These are phyloP conservation scores for Tribolium freemani DNA, from an alignment of 2,888 invertebrate genomes.

Conservation along the genomic window DNA sequence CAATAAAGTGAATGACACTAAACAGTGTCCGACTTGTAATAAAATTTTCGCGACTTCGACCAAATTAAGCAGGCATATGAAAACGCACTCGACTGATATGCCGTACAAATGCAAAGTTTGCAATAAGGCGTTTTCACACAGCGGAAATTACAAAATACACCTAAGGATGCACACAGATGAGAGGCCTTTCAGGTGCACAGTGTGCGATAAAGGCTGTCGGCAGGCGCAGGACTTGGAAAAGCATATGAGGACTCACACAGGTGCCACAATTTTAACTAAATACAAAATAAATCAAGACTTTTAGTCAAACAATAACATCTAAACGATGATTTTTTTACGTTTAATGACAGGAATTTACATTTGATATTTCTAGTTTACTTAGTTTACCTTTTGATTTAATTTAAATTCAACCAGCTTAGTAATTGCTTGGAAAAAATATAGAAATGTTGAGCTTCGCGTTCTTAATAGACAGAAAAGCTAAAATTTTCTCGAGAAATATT, in stretches of 20 bases:
- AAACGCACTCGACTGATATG: slow-evolving; percentile 66
- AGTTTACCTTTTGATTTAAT: no score
- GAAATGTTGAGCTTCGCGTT: no score
- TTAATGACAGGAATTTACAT: no score
- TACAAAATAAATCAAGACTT: no score
- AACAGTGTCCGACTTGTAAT: slow-evolving; percentile 64
- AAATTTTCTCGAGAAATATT: no score
- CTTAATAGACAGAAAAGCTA: no score
- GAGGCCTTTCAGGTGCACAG: slow-evolving; percentile 66
- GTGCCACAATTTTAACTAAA: slow-evolving; percentile 49
- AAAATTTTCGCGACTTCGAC: slow-evolving; percentile 64
- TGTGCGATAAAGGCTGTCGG: slow-evolving; percentile 67
- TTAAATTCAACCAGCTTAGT: no score
- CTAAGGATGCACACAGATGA: slow-evolving; percentile 66
- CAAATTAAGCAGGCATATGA: slow-evolving; percentile 67
- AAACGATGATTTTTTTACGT: no score
- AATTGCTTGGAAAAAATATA: no score
- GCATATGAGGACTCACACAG: slow-evolving; percentile 69
- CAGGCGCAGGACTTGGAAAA: slow-evolving; percentile 69
- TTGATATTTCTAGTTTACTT: no score
- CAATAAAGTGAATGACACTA: slow-evolving; percentile 53
- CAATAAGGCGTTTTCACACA: slow-evolving; percentile 67
- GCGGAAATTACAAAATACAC: slow-evolving; percentile 68
- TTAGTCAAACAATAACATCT: no score
- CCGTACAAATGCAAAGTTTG: slow-evolving; percentile 67